Conservation (phyloP, 1,140 invertebrate genomes). For the Rhopalosiphum padi region DNA sequence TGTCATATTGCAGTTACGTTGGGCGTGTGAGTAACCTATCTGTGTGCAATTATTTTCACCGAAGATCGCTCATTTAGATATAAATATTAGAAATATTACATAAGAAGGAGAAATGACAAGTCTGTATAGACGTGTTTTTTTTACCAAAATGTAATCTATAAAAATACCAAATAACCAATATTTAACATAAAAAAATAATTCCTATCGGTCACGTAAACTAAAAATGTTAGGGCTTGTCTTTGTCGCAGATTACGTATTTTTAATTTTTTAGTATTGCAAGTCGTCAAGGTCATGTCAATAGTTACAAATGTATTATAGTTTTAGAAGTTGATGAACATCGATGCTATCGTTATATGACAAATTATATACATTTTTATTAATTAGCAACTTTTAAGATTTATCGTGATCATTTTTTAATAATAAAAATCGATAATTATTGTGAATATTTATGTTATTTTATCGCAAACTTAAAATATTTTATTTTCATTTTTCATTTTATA, state of each 20-base stretch:
- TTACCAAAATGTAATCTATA: neutral
- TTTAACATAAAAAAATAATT: neutral
- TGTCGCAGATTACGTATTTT: neutral
- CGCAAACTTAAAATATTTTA: neutral
- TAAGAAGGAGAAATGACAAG: neutral
- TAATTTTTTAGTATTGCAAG: neutral
- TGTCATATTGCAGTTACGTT: neutral
- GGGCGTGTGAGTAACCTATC: neutral
- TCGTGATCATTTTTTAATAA: neutral
- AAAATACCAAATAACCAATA: slow-evolving; percentile 3
- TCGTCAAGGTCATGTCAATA: neutral
- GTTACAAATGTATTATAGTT: neutral
- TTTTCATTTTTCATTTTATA: neutral
- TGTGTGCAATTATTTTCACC: neutral
- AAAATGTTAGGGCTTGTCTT: neutral
- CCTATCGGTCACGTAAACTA: neutral
- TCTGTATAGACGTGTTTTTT: neutral
- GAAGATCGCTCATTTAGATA: neutral
- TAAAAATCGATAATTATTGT: neutral
- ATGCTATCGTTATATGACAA: neutral
- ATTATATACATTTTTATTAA: neutral
- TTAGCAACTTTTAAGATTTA: neutral
- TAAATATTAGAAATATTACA: neutral
- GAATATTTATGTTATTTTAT: neutral
- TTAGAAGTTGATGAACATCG: neutral